Evolutionary conservation across 2,113 vertebrate species (phyloP), one percentile per base, ranked within the genome.

Genomic region (Pseudopipra pipra): DNA sequence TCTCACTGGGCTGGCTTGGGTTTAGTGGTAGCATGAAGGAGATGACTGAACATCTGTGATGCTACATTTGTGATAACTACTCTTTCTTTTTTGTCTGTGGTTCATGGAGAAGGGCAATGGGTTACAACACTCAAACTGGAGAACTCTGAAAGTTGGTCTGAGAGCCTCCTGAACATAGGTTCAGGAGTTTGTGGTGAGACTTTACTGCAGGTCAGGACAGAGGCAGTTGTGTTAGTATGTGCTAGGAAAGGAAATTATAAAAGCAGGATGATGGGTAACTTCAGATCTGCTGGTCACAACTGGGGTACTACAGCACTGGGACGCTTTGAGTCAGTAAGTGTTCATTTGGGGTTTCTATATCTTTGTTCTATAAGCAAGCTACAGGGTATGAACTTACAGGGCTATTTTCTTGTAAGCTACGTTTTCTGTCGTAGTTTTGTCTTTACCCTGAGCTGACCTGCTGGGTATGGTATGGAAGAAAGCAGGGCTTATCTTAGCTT

Each of bases 41-140:
- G n/a, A 7, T 17, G 8, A 18, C 23, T 2, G 1, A 49, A 75
- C 22, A 17, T 61, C 59, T 59, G 14, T 0, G 0, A 12, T n/a
- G 28, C 28, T 70, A 39, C 0, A 0, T 56, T 43, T 59, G 14
- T 39, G 37, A 25, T 68, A 62, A 14, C 0, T 0, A 19, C 22
- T 20, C 19, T 70, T 55, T 68, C 7, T 47, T 43, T 80, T 58
- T 39, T 20, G 0, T 58, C 33, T 41, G 25, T 68, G 18, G 27
- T 37, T 90, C 25, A 2, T 27, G 39, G 44, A 28, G 46, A 41
- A 54, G 28, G 10, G 27, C 2, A 9, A 4, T 41, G 33, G 12
- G 30, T 75, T 84, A 43, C 35, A 52, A 2, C 51, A 9, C 33
- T 84, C 43, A 17, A 5, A 56, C 52, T 47, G 63, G 16, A 81